Conservation (phyloP, 1,140 invertebrate genomes). For the Diorhabda elongata region DNA sequence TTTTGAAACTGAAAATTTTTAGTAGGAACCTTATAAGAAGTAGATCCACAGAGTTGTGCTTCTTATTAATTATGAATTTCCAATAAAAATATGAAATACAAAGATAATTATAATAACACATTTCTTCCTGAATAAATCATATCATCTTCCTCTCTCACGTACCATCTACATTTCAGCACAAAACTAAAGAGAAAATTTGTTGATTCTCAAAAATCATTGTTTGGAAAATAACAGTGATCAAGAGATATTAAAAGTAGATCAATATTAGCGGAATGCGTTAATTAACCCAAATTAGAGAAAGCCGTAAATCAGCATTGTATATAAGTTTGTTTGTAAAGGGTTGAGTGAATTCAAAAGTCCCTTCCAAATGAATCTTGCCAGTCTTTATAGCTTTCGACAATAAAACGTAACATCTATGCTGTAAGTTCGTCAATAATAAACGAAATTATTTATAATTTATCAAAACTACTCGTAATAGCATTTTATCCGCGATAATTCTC, state of each 20-base stretch:
- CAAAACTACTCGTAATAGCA: too few relatives aligned
- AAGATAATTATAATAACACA: too few relatives aligned
- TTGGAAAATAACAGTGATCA: neutral
- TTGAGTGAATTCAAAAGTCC: neutral
- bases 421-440: too few relatives aligned
- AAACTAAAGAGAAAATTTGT: neutral
- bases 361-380: constrained; percentile 2
- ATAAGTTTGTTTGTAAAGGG: neutral
- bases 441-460: too few relatives aligned
- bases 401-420: neutral
- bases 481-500: too few relatives aligned
- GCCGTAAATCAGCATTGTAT: neutral
- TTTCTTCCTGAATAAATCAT: too few relatives aligned
- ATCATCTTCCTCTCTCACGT: too few relatives aligned
- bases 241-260: neutral
- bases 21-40: too few relatives aligned
- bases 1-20: too few relatives aligned
- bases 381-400: neutral
- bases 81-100: too few relatives aligned
- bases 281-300: constrained; percentile 1
- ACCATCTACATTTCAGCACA: neutral
- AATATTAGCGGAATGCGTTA: neutral
- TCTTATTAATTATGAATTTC: too few relatives aligned
- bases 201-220: neutral
- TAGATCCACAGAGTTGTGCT: too few relatives aligned